Conservation (phyloP, 2,888 invertebrate species). For the Eupithecia insigniata region DNA sequence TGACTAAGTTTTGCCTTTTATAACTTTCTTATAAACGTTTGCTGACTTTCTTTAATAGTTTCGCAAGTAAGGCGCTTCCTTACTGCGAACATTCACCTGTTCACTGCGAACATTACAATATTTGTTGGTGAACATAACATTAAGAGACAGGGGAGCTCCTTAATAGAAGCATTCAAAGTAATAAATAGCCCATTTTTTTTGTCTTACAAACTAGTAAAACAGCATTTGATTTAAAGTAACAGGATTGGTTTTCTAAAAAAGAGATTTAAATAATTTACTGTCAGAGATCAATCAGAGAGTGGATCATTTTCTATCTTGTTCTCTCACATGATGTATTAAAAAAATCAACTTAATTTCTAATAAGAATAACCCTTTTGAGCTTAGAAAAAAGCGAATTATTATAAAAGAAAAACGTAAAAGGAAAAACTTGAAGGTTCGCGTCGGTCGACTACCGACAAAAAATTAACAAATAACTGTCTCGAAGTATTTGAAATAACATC, state of each 20-base stretch:
- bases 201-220: neutral
- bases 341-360: neutral
- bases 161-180: neutral
- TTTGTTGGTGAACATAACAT: too few species aligned
- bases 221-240: neutral
- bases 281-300: neutral
- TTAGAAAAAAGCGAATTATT: neutral
- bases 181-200: neutral
- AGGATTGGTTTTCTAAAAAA: neutral
- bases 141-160: neutral
- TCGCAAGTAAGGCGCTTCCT: neutral
- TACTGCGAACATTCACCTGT: neutral
- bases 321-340: neutral
- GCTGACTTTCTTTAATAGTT: neutral
- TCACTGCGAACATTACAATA: neutral
- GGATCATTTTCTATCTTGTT: neutral
- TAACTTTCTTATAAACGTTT: neutral
- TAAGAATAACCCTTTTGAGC: neutral
- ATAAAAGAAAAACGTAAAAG: neutral
- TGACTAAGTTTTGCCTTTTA: neutral
- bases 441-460: conserved; percentile 13
- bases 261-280: too few species aligned
- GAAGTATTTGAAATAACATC: conserved; percentile 11
- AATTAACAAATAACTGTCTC: neutral
- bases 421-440: conserved; percentile 7